These are phyloP conservation scores for Mareca penelope DNA, from an alignment of 2,797 vertebrate species.

Conservation along the genomic window DNA sequence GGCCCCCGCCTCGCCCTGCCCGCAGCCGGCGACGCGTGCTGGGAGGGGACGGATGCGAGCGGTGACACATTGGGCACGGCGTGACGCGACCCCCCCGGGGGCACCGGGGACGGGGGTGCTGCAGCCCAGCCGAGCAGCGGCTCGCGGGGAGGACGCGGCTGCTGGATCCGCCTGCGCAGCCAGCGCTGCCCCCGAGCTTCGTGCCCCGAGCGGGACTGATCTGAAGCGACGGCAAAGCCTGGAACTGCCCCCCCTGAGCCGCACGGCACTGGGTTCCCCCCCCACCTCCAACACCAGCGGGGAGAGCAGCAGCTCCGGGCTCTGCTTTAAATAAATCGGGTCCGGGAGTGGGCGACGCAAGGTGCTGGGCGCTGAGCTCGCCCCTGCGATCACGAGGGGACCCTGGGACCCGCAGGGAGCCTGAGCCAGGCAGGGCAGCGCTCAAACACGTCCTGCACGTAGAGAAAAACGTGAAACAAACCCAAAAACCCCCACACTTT, in stretches of 20 bases:
- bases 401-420: not conserved
- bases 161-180: not conserved
- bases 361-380: fast-evolving
- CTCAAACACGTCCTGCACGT: fast-evolving
- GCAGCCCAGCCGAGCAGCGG: too few species aligned
- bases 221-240: too few species aligned
- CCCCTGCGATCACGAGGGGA: fast-evolving
- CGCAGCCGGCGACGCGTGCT: not conserved
- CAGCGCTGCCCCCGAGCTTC: not conserved
- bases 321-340: not conserved
- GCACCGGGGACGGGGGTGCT: not conserved
- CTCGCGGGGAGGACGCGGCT: not conserved
- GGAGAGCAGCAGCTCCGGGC: not conserved
- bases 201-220: too few species aligned
- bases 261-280: fast-evolving
- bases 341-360: not conserved
- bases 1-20: not conserved
- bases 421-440: not conserved
- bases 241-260: not conserved
- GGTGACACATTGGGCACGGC: not conserved
- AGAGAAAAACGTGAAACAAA: not conserved
- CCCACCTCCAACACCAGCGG: not conserved
- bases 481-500: fast-evolving
- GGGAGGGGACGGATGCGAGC: not conserved
- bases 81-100: not conserved